Percentiles rank a stretch among this genome's conserved stretches.
Conservation (phyloP, 1,140 invertebrate genomes). For the Rhagoletis pomonella region DNA sequence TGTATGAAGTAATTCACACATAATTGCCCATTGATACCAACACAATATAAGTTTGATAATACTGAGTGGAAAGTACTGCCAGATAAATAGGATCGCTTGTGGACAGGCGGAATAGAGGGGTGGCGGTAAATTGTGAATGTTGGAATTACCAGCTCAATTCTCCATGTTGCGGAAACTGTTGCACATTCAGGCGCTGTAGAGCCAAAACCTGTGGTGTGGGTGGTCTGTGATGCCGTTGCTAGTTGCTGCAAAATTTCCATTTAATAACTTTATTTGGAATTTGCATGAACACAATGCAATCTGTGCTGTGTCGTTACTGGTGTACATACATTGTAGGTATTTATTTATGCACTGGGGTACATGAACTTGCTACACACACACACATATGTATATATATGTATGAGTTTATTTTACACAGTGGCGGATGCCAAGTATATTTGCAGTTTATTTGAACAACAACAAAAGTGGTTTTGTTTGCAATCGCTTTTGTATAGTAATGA, state of each 20-base stretch:
- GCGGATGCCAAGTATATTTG: too few species aligned
- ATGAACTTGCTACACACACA: not conserved
- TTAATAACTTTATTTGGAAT: slow-evolving; percentile 22
- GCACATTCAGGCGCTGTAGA: too few species aligned
- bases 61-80: not conserved
- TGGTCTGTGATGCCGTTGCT: not conserved
- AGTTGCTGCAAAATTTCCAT: not conserved
- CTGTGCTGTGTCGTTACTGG: not conserved
- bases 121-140: too few species aligned
- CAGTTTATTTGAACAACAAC: too few species aligned
- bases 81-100: not conserved
- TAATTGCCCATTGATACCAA: slow-evolving; percentile 9
- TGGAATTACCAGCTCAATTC: not conserved
- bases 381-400: not conserved
- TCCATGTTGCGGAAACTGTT: not conserved
- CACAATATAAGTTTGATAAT: slow-evolving; percentile 33
- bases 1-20: not conserved
- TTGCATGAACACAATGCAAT: not conserved
- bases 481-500: too few species aligned
- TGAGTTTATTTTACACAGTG: not conserved
- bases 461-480: too few species aligned
- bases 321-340: too few species aligned
- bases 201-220: too few species aligned
- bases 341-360: not conserved
- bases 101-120: too few species aligned